Conservation (phyloP, 2,797 vertebrate species). For the Aselliscus stoliczkanus region DNA sequence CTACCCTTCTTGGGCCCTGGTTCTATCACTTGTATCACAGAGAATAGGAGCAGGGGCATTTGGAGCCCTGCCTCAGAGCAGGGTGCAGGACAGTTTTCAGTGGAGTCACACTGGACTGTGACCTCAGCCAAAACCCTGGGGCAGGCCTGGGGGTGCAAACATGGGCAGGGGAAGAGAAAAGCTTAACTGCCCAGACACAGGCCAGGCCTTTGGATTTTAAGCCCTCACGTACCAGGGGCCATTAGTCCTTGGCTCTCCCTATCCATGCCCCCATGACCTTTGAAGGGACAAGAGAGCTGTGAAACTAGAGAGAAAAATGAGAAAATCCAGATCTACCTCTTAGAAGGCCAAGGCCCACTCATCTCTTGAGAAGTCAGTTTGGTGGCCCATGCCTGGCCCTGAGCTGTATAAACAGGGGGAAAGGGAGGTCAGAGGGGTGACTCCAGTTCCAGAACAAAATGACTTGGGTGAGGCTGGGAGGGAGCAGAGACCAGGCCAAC, state of each 20-base stretch:
- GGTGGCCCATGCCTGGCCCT: not conserved
- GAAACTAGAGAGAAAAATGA: not conserved
- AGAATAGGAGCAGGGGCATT: not conserved
- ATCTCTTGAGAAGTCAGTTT: slow-evolving; percentile 30
- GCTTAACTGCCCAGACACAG: not conserved
- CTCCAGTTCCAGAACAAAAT: slow-evolving; percentile 19
- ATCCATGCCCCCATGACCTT: not conserved
- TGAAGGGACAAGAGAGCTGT: not conserved
- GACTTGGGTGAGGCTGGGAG: not conserved
- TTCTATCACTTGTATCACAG: not conserved
- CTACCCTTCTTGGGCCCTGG: not conserved
- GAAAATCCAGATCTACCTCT: not conserved
- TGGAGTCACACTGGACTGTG: not conserved
- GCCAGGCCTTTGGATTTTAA: not conserved
- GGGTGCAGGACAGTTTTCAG: not conserved
- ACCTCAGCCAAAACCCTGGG: not conserved
- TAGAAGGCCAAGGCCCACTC: not conserved
- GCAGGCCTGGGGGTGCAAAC: not conserved
- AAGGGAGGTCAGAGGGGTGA: not conserved
- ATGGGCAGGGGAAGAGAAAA: not conserved
- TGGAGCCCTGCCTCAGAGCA: not conserved
- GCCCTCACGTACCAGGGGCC: not conserved
- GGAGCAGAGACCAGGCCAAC: not conserved
- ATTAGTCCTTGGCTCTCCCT: not conserved
- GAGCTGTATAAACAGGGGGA: not conserved